These are phyloP conservation scores for Cyprinodon tularosa DNA, from an alignment of 2,113 vertebrate species.

Conservation along the genomic window DNA sequence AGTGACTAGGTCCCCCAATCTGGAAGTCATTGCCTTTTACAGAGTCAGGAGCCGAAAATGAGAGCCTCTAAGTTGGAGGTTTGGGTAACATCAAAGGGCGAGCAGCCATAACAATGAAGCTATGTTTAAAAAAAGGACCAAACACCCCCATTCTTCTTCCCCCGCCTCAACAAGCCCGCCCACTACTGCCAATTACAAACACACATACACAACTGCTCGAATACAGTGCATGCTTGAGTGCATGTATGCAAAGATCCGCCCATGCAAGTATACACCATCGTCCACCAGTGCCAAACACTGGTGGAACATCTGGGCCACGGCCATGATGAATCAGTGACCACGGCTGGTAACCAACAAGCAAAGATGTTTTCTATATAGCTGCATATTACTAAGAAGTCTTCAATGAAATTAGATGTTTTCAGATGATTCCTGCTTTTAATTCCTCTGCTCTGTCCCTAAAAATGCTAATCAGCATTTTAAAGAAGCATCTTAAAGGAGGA, in stretches of 20 bases:
- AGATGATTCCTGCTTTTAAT: not conserved
- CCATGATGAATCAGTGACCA: constrained; percentile 66
- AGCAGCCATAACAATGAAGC: constrained; percentile 80
- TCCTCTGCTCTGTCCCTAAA: not conserved
- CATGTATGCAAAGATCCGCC: not conserved
- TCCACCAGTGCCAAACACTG: constrained; percentile 59
- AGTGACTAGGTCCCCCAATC: constrained; percentile 65
- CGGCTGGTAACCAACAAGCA: constrained; percentile 31
- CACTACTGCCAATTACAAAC: constrained; percentile 60
- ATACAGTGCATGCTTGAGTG: constrained; percentile 40
- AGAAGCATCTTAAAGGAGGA: not conserved
- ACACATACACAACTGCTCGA: constrained; percentile 24
- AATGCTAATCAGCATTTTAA: not conserved
- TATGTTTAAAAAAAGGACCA: constrained; percentile 79
- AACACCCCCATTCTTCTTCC: constrained; percentile 34
- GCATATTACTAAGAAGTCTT: constrained; percentile 13
- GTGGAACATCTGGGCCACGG: constrained; percentile 66
- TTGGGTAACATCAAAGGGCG: constrained; percentile 80
- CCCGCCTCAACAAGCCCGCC: constrained; percentile 34
- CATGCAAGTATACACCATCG: constrained; percentile 15
- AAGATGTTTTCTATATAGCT: constrained; percentile 19
- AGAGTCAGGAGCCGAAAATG: constrained; percentile 74
- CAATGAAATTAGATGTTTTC: constrained; percentile 3
- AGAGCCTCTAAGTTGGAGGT: constrained; percentile 79
- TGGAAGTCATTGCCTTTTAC: constrained; percentile 77